A percentile compares a stretch with the other conserved stretches of the same genome.
These are phyloP conservation scores for Gavialis gangeticus DNA, from an alignment of 2,113 vertebrate species.

Conservation along the genomic window DNA sequence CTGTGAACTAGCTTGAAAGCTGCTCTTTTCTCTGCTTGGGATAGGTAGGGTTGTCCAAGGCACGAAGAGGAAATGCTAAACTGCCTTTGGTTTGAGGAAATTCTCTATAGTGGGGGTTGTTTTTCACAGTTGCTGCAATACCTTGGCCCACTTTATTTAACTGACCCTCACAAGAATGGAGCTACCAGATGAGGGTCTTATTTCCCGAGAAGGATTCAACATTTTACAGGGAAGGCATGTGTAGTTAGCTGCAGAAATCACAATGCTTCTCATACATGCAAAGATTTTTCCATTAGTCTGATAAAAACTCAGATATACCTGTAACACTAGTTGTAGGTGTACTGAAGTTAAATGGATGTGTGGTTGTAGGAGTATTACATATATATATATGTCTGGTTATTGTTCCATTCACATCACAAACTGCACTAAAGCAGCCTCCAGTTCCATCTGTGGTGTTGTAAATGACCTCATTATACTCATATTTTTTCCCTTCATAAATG, in stretches of 20 bases:
- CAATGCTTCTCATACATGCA: neutral
- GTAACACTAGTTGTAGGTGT: constrained; percentile 23
- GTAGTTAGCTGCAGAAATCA: neutral
- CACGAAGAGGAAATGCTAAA: neutral
- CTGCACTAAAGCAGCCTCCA: constrained; percentile 81
- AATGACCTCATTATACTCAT: constrained; percentile 72
- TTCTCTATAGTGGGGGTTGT: neutral
- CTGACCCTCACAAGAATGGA: neutral
- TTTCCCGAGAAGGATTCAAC: neutral
- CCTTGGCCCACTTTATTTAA: neutral
- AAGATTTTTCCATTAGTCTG: neutral
- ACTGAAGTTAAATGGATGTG: neutral
- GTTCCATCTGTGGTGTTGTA: constrained; percentile 83
- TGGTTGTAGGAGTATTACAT: constrained; percentile 15
- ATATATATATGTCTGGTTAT: constrained; percentile 62
- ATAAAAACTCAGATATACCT: constrained; percentile 42
- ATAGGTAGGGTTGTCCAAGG: neutral
- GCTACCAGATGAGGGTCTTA: neutral
- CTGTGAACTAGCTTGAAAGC: neutral
- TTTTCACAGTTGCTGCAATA: neutral
- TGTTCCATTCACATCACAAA: constrained; percentile 73
- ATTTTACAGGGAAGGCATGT: neutral
- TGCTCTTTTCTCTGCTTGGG: neutral
- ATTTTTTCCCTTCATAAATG: constrained; percentile 74
- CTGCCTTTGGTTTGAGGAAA: neutral